Conservation (phyloP, 2,113 vertebrate species). For the Odontesthes bonariensis region DNA sequence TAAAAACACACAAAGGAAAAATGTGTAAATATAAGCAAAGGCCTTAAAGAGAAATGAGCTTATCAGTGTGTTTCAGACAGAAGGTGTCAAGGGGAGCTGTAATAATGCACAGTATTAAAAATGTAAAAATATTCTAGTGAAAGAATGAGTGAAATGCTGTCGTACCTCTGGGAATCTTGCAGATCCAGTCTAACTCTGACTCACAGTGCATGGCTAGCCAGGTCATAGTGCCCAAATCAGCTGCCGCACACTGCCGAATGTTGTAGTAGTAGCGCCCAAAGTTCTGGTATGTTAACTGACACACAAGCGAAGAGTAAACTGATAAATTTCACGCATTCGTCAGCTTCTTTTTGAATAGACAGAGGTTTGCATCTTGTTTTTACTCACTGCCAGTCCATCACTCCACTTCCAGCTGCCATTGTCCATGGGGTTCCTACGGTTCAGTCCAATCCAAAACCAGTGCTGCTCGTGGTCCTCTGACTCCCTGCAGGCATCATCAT, state of each 20-base stretch:
- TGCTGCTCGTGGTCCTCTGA: conserved; percentile 93
- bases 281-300: conserved; percentile 94
- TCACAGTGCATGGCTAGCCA: conserved; percentile 96
- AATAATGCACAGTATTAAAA: background rate
- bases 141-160: background rate
- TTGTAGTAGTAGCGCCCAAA: conserved; percentile 89
- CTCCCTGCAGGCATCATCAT: conserved; percentile 74
- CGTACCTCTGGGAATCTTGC: conserved; percentile 95
- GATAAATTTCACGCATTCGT: background rate
- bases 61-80: background rate
- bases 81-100: background rate
- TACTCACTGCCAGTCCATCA: conserved; percentile 90
- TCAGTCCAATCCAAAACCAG: conserved; percentile 98
- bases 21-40: conserved; percentile 45
- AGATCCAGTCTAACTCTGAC: conserved; percentile 94
- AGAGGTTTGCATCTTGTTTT: background rate
- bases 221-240: conserved; percentile 91
- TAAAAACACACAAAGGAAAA: conserved; percentile 63
- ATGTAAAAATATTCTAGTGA: background rate
- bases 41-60: background rate
- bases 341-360: background rate
- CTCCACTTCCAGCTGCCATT: conserved; percentile 95
- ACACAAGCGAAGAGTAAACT: conserved; percentile 21
- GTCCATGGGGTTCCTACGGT: conserved; percentile 88
- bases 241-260: conserved; percentile 88